phyloP scores from a whole-genome alignment of 2,797 vertebrate species.

The Pantherophis vulpinus region DNA sequence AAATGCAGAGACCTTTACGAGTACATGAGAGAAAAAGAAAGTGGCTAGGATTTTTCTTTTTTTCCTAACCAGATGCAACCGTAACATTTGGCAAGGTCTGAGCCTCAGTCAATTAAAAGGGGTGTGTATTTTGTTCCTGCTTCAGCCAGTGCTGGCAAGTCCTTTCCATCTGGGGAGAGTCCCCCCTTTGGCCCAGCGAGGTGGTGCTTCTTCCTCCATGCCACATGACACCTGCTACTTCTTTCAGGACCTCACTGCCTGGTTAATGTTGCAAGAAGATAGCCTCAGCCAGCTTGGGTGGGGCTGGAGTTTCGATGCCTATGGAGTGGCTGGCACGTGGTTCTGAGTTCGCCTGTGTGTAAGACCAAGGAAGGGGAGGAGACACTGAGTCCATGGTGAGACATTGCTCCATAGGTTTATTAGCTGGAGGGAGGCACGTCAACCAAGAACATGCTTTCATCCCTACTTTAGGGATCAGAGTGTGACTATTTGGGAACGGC shows the following conservation, averaged over 20 bases:
- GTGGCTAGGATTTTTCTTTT: background rate
- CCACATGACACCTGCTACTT: background rate
- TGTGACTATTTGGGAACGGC: background rate
- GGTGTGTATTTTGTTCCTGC: background rate
- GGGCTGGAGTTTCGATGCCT: slow-evolving; percentile 14
- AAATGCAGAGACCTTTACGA: background rate
- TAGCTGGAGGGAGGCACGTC: background rate
- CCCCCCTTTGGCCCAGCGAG: background rate
- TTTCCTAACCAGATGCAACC: background rate
- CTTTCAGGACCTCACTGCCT: background rate
- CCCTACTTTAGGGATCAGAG: background rate
- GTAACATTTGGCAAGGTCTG: background rate
- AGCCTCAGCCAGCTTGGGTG: background rate
- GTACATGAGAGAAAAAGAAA: background rate
- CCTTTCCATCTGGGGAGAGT: background rate
- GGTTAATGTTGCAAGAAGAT: background rate
- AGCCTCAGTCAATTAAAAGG: background rate
- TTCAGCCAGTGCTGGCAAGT: background rate
- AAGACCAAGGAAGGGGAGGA: slow-evolving; percentile 16
- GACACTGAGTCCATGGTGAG: background rate
- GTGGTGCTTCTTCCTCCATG: background rate
- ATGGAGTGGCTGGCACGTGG: background rate
- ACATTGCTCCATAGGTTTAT: background rate
- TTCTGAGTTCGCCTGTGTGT: background rate
- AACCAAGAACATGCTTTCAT: background rate